Conservation (phyloP, 2,888 invertebrate species). For the Halictus ligatus region DNA sequence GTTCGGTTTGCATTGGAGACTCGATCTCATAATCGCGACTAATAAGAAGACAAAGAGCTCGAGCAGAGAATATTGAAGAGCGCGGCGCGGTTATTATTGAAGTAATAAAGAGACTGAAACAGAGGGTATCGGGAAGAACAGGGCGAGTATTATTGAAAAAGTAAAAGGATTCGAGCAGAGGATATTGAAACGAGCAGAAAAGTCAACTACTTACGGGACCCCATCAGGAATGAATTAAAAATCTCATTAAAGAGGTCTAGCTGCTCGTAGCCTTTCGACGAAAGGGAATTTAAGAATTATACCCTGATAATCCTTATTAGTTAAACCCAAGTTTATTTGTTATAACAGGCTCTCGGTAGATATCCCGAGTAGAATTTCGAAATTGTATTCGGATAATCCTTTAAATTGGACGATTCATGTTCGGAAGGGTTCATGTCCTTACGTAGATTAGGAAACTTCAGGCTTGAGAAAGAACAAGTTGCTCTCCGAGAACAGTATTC, state of each 20-base stretch:
- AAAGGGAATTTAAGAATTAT: neutral
- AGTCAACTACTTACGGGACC: constrained; percentile 1
- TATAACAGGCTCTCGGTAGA: neutral
- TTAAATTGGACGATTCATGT: neutral
- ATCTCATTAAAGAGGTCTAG: neutral
- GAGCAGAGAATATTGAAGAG: neutral
- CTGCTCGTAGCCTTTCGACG: neutral
- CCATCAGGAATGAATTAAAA: constrained; percentile 6
- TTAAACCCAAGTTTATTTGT: neutral
- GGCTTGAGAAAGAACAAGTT: neutral
- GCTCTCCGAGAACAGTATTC: neutral
- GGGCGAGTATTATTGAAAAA: neutral
- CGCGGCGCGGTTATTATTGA: neutral
- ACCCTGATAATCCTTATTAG: neutral
- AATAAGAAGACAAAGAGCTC: neutral
- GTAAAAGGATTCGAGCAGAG: neutral
- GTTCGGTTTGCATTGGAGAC: neutral
- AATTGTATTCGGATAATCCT: constrained; percentile 2
- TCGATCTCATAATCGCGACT: neutral
- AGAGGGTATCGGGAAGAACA: neutral
- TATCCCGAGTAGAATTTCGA: neutral
- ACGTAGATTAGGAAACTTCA: neutral
- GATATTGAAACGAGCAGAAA: neutral
- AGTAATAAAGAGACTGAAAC: neutral
- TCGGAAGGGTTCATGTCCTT: neutral